Base-by-base conservation (phyloP, 2,888 invertebrate genomes). In the Torymus aiolomorphi region DNA sequence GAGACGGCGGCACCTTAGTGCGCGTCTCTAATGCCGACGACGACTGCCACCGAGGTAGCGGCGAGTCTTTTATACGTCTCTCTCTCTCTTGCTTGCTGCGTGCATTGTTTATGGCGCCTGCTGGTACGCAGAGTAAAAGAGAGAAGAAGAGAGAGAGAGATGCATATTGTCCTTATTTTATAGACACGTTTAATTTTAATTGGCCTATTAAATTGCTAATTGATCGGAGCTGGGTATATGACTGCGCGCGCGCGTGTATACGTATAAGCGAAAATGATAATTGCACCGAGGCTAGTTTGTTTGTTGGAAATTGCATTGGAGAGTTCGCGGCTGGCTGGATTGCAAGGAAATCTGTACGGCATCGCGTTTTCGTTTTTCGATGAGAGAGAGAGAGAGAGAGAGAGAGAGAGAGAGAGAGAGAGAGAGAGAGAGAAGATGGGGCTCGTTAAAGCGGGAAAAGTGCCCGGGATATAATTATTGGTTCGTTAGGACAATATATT, bases 181-280 rank as follows among this genome's bases (percentile, higher is more conserved):
- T 76, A 57, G 76, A 65, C 76, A 54, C 79, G 74, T 71, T 79
- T 74, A 71, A 72, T 76, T 78, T 81, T 81, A 81, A 81, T 81
- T 76, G 81, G 81, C 61, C 79, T 79, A 79, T 81, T 81, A 81
- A 81, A 79, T 79, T 81, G 79, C 76, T 81, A 81, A 81, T 81
- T 81, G 76, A 81, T 81, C 78, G 81, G 56, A 42, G 42, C 42
- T 42, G 42, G 8, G 42, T 42, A 42, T 42, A 42, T 42, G 42
- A 42, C 42, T 42, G 8, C 42, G 42, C 42, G 42, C 42, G 42
- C 8, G 42, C 8, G 42, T 8, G 8, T 31, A 31, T 42, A 42
- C 42, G 42, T 42, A 42, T 42, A 42, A 5, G 42, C 42, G 42
- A 42, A 42, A 74, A 74, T 77, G 73, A 69, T 80, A 65, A 80